A percentile compares a stretch with the other conserved stretches of the same genome.
Conservation (phyloP, 2,113 vertebrate genomes). For the Cairina moschata region DNA sequence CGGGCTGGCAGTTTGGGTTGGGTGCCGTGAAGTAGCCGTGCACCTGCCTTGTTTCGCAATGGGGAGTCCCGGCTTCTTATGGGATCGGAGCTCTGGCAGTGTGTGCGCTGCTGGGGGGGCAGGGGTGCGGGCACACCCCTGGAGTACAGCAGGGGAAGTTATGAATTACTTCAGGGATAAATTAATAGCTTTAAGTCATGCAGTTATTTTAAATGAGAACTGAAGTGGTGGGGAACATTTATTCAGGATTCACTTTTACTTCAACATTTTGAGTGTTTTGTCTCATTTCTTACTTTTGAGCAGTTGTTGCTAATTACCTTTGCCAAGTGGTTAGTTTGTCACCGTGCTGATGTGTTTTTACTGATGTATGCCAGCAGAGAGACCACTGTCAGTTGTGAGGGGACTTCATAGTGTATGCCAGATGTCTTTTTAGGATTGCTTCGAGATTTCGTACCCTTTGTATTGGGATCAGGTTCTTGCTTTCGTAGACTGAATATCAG, state of each 20-base stretch:
- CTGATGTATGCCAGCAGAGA: neutral
- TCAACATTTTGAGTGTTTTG: neutral
- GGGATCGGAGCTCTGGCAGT: too few relatives aligned
- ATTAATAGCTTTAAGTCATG: neutral
- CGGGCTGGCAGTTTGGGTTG: too few relatives aligned
- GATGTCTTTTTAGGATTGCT: neutral
- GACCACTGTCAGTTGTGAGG: neutral
- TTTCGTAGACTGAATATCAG: neutral
- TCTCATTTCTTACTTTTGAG: neutral
- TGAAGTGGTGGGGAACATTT: neutral
- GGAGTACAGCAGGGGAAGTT: neutral
- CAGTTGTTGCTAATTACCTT: neutral
- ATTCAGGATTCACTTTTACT: neutral
- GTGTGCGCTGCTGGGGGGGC: too few relatives aligned
- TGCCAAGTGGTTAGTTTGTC: neutral
- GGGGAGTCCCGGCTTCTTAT: too few relatives aligned
- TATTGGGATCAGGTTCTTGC: neutral
- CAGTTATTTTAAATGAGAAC: neutral
- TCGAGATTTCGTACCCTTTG: neutral
- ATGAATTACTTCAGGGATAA: neutral
- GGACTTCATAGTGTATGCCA: neutral
- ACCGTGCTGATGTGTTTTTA: fast-evolving
- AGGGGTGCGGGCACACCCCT: fast-evolving
- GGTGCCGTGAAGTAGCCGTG: too few relatives aligned
- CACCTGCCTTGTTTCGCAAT: too few relatives aligned